Conservation (phyloP, 2,113 vertebrate species). For the Lagopus leucura region DNA sequence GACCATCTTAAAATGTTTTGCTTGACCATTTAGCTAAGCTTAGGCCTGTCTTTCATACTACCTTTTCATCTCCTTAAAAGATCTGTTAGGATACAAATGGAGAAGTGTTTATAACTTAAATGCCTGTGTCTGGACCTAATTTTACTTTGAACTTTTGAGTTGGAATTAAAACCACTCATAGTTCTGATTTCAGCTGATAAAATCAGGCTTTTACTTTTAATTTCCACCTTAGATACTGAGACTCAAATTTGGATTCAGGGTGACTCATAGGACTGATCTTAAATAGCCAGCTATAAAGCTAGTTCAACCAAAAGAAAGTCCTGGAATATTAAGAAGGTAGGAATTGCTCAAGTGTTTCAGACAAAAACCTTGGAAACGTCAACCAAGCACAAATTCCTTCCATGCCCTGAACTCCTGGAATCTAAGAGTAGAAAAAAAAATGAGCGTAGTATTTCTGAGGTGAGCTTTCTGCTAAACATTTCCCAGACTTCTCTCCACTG, state of each 20-base stretch:
- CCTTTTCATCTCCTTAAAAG: background rate
- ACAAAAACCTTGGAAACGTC: background rate
- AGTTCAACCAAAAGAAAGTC: background rate
- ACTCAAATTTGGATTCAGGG: background rate
- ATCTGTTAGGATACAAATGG: constrained; percentile 8
- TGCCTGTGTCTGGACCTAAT: background rate
- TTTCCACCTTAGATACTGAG: background rate
- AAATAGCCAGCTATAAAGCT: background rate
- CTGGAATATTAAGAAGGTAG: background rate
- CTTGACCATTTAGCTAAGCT: background rate
- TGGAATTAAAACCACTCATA: background rate
- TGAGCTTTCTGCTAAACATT: constrained; percentile 27
- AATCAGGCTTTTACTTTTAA: background rate
- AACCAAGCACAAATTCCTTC: constrained; percentile 27
- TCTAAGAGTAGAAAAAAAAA: background rate
- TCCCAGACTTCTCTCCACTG: constrained; percentile 15
- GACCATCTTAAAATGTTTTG: background rate
- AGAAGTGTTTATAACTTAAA: constrained; percentile 2
- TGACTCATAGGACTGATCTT: background rate
- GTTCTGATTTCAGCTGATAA: constrained; percentile 39
- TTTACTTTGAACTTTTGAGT: background rate
- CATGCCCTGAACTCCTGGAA: constrained; percentile 4
- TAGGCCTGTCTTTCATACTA: background rate
- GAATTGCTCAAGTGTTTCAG: background rate
- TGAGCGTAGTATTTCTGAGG: constrained; percentile 32